Conservation (phyloP, 2,113 vertebrate species). For the Odobenus rosmarus region DNA sequence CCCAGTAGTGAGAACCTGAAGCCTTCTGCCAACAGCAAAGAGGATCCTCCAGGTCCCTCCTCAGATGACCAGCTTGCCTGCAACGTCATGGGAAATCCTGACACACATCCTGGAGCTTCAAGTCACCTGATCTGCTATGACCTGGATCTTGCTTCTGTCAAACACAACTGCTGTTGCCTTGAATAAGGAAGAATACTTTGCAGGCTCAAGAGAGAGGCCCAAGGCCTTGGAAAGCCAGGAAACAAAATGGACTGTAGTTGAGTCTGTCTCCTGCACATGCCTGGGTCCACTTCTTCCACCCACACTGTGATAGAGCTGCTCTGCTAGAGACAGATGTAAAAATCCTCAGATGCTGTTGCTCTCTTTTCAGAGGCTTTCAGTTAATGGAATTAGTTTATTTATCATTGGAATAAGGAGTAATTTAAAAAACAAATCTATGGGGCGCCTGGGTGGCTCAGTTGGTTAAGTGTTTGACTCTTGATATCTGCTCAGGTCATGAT, state of each 20-base stretch:
- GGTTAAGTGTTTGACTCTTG: not conserved
- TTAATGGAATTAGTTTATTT: constrained; percentile 14
- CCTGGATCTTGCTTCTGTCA: not conserved
- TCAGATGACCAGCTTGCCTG: not conserved
- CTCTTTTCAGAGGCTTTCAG: not conserved
- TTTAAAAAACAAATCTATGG: not conserved
- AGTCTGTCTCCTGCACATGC: not conserved
- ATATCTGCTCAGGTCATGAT: not conserved
- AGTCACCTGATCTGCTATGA: not conserved
- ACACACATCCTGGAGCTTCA: not conserved
- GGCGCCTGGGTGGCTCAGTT: not conserved
- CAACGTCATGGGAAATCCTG: not conserved
- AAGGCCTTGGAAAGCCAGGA: not conserved
- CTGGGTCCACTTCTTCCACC: not conserved
- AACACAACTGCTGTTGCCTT: not conserved
- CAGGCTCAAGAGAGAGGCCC: not conserved
- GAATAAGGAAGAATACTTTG: not conserved
- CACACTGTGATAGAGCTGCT: not conserved
- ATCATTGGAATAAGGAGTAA: not conserved
- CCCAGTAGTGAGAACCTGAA: not conserved
- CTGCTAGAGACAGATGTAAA: not conserved
- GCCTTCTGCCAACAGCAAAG: not conserved
- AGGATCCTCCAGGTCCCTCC: not conserved
- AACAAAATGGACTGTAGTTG: not conserved
- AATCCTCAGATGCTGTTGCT: not conserved